A percentile compares a stretch with the other conserved stretches of the same genome.
Evolutionary conservation across 2,888 invertebrate genomes (phyloP).

Genomic region (Mythimna loreyi): DNA sequence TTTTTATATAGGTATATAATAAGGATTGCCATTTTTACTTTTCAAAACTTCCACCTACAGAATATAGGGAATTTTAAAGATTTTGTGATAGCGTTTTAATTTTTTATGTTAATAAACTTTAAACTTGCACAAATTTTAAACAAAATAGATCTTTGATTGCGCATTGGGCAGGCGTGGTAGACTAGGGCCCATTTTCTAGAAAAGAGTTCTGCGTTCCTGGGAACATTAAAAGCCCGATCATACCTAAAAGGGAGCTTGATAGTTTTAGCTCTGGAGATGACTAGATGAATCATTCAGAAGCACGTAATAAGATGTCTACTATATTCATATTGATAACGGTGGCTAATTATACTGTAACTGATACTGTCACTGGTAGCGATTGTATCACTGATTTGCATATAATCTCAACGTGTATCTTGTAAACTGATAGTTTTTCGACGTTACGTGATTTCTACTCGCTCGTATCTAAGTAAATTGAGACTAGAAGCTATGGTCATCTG

Average conservation of each 20-base stretch:
- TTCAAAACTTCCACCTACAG: too few species aligned
- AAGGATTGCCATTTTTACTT: too few species aligned
- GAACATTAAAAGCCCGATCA: too few species aligned
- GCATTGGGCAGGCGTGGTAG: too few species aligned
- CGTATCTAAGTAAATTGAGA: neutral
- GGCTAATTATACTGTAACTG: conserved; percentile 43
- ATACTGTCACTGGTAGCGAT: conserved; percentile 50
- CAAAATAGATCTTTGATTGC: neutral
- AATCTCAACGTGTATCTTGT: conserved; percentile 46
- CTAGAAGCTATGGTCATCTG: neutral
- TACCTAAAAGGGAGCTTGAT: too few species aligned
- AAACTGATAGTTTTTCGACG: conserved; percentile 47
- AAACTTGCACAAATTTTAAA: too few species aligned
- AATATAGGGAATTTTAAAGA: too few species aligned
- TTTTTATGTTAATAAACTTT: too few species aligned
- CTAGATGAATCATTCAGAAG: neutral
- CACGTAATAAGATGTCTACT: neutral
- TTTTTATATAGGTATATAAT: too few species aligned
- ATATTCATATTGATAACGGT: conserved; percentile 14
- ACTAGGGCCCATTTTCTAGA: too few species aligned
- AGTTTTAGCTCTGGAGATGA: neutral
- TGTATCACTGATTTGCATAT: conserved; percentile 55
- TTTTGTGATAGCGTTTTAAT: too few species aligned
- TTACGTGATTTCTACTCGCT: conserved; percentile 26
- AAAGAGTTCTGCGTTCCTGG: too few species aligned